A percentile compares a stretch with the other conserved stretches of the same genome.
These are phyloP conservation scores for Drymonia ruficornis DNA, from an alignment of 2,888 invertebrate genomes.

Conservation along the genomic window DNA sequence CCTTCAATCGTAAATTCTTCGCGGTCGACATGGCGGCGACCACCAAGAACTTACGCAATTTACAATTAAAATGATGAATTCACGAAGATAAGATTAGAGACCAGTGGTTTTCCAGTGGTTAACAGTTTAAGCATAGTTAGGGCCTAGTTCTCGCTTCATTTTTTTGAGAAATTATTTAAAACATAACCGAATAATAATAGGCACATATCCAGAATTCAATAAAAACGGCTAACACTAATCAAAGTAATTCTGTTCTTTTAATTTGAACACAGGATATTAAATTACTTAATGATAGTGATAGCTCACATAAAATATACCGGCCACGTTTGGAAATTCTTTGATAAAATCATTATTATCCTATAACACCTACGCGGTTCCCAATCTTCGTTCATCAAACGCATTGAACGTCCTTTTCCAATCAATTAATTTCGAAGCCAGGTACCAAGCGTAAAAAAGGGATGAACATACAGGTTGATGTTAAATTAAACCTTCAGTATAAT, in stretches of 20 bases:
- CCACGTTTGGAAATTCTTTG: slow-evolving; percentile 26
- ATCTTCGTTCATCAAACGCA: slow-evolving; percentile 55
- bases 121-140: no score
- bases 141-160: no score
- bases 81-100: no score
- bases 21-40: no score
- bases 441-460: slow-evolving; percentile 48
- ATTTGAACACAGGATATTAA: slow-evolving; percentile 10
- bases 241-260: neutral
- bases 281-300: slow-evolving; percentile 27
- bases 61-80: no score
- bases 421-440: slow-evolving; percentile 69
- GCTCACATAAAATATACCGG: slow-evolving; percentile 19
- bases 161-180: no score
- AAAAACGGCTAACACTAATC: neutral
- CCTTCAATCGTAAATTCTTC: no score
- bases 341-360: slow-evolving; percentile 38
- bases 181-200: neutral
- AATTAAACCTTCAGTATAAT: slow-evolving; percentile 1
- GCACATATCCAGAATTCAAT: neutral
- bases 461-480: slow-evolving; percentile 48
- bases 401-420: slow-evolving; percentile 67
- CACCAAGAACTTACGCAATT: no score
- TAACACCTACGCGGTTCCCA: slow-evolving; percentile 45
- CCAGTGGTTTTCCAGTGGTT: no score